A percentile compares a stretch with the other conserved stretches of the same genome.
phyloP scores from a whole-genome alignment of 2,113 vertebrate species.

The Mastomys natalensis region DNA sequence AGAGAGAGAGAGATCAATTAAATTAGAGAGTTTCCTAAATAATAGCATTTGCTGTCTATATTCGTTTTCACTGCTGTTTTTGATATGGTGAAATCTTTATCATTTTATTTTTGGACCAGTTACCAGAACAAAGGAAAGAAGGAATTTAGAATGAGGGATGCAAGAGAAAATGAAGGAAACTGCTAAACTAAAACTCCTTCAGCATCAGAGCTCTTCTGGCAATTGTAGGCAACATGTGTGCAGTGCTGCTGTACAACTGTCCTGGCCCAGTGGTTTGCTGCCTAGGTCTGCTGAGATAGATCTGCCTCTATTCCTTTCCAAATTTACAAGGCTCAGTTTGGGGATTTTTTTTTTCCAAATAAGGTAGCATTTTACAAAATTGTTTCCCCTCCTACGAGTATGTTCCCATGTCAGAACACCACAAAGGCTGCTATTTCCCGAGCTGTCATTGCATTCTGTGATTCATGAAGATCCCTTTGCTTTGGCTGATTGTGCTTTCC shows the following conservation, averaged over 20 bases:
- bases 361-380: conserved; percentile 69
- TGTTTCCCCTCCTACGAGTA: conserved; percentile 66
- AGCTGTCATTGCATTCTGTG: conserved; percentile 55
- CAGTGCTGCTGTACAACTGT: neutral
- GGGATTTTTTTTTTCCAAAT: conserved; percentile 53
- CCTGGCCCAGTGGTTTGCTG: neutral
- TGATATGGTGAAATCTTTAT: neutral
- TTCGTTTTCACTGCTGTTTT: neutral
- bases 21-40: neutral
- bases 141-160: neutral
- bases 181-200: conserved; percentile 11
- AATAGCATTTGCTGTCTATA: neutral
- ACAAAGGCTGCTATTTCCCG: conserved; percentile 51
- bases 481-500: conserved; percentile 52
- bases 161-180: neutral
- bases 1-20: neutral
- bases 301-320: conserved; percentile 52
- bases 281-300: neutral
- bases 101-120: conserved; percentile 36
- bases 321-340: conserved; percentile 45
- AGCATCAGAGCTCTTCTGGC: neutral
- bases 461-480: conserved; percentile 64
- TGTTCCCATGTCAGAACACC: conserved; percentile 59
- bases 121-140: neutral
- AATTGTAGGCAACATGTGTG: rapidly evolving